Evolutionary conservation across 2,113 vertebrate species (phyloP).

Genomic region (Melanerpes formicivorus): DNA sequence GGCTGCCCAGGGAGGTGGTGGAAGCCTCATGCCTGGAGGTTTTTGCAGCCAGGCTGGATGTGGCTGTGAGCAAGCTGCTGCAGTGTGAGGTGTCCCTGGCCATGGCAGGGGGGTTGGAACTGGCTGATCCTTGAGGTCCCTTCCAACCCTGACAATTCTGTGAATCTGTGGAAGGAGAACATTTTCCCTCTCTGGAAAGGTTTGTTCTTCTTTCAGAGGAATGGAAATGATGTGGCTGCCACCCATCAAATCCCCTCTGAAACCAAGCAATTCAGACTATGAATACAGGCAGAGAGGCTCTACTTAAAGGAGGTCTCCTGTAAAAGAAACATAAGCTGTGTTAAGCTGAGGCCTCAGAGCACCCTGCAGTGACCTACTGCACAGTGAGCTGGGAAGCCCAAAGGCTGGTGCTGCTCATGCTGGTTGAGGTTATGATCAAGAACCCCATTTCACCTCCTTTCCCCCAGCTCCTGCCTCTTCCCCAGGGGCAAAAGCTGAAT

Average conservation of each 20-base stretch:
- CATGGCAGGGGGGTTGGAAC: too few species aligned
- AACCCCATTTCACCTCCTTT: neutral
- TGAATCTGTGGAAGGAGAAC: neutral
- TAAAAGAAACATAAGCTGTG: neutral
- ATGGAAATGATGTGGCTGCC: neutral
- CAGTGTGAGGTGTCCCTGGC: too few species aligned
- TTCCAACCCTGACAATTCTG: too few species aligned
- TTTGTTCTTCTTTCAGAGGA: neutral
- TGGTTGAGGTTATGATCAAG: neutral
- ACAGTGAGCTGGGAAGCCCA: neutral
- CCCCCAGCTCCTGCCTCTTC: neutral
- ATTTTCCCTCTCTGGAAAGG: neutral
- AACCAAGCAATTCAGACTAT: neutral
- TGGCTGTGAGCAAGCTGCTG: too few species aligned
- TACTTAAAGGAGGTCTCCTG: neutral
- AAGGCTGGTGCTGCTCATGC: neutral
- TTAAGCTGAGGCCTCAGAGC: neutral
- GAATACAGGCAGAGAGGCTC: rapidly evolving
- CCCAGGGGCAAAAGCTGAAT: neutral
- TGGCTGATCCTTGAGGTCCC: too few species aligned
- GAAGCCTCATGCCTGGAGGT: too few species aligned
- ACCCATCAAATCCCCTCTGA: neutral
- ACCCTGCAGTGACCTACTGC: neutral
- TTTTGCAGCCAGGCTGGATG: too few species aligned
- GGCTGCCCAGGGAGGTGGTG: too few species aligned